Percentiles rank a stretch among this genome's conserved stretches.
These are phyloP conservation scores for Sebastes trivittatus DNA, from an alignment of 2,797 vertebrate genomes.

Conservation along the genomic window DNA sequence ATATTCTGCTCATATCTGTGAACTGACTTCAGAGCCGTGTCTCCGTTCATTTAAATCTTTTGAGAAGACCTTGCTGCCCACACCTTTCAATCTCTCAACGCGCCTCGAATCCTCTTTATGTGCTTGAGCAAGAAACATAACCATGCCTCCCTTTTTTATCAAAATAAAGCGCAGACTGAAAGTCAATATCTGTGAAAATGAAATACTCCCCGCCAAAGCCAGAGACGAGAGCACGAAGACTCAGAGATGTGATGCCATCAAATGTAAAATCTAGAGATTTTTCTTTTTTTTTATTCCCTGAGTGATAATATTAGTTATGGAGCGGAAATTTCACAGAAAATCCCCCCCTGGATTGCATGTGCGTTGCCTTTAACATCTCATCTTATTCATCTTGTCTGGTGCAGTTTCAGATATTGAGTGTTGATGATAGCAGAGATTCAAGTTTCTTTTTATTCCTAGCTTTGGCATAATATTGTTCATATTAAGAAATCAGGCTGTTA, in stretches of 20 bases:
- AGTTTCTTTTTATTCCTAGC: background rate
- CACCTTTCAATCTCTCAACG: constrained; percentile 8
- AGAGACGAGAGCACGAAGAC: constrained; percentile 24
- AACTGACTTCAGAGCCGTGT: background rate
- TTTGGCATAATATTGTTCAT: constrained; percentile 4
- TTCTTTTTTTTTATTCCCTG: constrained; percentile 35
- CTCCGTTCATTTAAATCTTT: background rate
- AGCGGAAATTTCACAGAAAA: constrained; percentile 43
- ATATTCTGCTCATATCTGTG: background rate
- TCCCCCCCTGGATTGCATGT: constrained; percentile 46
- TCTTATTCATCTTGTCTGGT: constrained; percentile 37
- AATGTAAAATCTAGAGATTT: constrained; percentile 56
- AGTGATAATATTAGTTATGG: constrained; percentile 58
- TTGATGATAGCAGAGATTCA: constrained; percentile 15
- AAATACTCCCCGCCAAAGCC: constrained; percentile 45
- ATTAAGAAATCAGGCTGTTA: background rate
- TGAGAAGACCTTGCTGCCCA: background rate
- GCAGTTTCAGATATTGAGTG: constrained; percentile 34
- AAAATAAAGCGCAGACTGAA: constrained; percentile 46
- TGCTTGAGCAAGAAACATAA: constrained; percentile 40
- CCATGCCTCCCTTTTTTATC: constrained; percentile 16
- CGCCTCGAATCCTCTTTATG: constrained; percentile 23
- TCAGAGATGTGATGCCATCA: constrained; percentile 62
- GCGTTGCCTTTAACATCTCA: constrained; percentile 30
- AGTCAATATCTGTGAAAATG: constrained; percentile 65